These are phyloP conservation scores for Phrynocephalus guinanensis DNA, from an alignment of 2,797 vertebrate species.

Conservation along the genomic window DNA sequence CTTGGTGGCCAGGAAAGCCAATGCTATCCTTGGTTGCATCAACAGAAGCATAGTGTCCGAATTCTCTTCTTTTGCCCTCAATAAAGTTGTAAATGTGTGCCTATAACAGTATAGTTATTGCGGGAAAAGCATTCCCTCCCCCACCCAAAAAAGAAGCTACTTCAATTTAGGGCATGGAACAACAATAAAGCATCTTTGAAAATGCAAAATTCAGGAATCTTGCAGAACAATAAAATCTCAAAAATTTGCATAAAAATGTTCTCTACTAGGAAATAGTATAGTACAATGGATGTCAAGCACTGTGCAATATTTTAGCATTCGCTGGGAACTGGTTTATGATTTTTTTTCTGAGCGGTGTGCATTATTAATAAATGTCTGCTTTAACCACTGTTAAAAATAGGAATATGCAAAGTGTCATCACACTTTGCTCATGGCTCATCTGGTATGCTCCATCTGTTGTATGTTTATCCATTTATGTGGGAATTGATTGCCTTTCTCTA, in stretches of 20 bases:
- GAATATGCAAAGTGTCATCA: not conserved
- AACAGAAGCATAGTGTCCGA: too few species aligned
- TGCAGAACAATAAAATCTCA: not conserved
- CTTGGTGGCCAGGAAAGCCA: too few species aligned
- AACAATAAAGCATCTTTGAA: not conserved
- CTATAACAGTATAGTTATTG: too few species aligned
- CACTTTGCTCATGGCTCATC: not conserved
- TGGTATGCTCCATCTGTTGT: not conserved
- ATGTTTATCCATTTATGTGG: not conserved
- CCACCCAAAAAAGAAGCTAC: too few species aligned
- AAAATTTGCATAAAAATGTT: not conserved
- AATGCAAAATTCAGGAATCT: not conserved
- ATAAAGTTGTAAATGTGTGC: too few species aligned
- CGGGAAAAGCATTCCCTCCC: too few species aligned
- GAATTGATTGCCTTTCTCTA: not conserved
- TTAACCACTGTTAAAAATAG: not conserved
- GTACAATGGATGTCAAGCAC: not conserved
- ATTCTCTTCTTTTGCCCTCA: not conserved
- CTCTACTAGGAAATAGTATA: not conserved
- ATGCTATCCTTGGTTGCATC: too few species aligned
- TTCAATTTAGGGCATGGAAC: not conserved
- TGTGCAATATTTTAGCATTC: not conserved
- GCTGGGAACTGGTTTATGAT: not conserved
- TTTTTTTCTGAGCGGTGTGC: not conserved
- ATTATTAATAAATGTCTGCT: not conserved